A percentile compares a stretch with the other conserved stretches of the same genome.
These are phyloP conservation scores for Champsocephalus esox DNA, from an alignment of 2,797 vertebrate genomes.

Conservation along the genomic window DNA sequence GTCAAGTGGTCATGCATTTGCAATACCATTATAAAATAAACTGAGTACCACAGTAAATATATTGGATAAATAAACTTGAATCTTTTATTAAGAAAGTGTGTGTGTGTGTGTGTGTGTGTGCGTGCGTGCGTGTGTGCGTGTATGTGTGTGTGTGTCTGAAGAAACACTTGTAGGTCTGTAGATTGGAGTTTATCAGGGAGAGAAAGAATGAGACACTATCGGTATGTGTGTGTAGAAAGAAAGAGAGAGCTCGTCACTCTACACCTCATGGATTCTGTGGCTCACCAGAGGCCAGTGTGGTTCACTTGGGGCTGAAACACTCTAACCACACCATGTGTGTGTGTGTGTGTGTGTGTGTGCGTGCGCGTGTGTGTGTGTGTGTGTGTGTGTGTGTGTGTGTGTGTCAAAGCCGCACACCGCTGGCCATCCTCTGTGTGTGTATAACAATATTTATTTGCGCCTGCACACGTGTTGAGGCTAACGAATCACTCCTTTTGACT, in stretches of 20 bases:
- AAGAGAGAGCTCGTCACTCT: conserved; percentile 72
- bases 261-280: conserved; percentile 80
- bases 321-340: conserved; percentile 75
- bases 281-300: conserved; percentile 84
- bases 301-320: conserved; percentile 80
- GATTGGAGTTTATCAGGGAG: background rate
- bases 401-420: conserved; percentile 56
- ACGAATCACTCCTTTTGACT: background rate
- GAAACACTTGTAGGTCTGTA: background rate
- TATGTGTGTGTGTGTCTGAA: background rate
- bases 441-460: conserved; percentile 49
- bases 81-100: background rate
- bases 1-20: no score
- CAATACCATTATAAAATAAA: no score
- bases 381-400: conserved; percentile 12
- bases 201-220: background rate
- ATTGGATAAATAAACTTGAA: no score
- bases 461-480: conserved; percentile 12
- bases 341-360: conserved; percentile 31
- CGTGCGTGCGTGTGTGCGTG: background rate
- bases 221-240: background rate
- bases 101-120: conserved; percentile 15
- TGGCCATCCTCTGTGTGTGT: conserved; percentile 31
- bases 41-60: no score
- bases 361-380: background rate